phyloP scores from a whole-genome alignment of 2,797 vertebrate genomes.

The Rhincodon typus region DNA sequence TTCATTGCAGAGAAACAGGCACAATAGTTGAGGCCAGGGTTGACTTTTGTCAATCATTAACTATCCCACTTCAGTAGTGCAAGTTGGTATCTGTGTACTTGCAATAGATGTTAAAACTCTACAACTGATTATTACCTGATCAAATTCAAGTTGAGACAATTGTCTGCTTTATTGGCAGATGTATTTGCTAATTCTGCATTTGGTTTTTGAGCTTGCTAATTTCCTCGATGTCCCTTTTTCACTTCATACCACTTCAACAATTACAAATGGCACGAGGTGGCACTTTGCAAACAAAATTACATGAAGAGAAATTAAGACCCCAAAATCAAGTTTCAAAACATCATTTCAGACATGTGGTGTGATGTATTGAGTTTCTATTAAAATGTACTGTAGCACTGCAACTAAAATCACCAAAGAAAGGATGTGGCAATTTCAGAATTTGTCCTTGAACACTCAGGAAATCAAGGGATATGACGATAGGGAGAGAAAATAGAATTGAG shows the following conservation, averaged over 20 bases:
- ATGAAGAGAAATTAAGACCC: not conserved
- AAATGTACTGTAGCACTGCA: not conserved
- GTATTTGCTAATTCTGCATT: not conserved
- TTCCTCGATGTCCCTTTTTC: not conserved
- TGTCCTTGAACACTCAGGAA: not conserved
- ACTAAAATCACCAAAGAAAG: not conserved
- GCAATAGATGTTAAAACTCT: not conserved
- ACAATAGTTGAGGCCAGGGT: not conserved
- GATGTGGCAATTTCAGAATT: not conserved
- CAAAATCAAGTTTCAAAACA: not conserved
- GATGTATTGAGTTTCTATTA: not conserved
- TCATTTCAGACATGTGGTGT: not conserved
- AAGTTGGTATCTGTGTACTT: not conserved
- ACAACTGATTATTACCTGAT: not conserved
- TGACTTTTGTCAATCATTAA: not conserved
- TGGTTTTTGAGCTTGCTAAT: not conserved
- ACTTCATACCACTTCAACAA: not conserved
- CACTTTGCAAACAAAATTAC: not conserved
- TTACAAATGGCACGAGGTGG: not conserved
- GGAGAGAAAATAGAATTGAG: not conserved
- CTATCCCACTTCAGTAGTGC: not conserved
- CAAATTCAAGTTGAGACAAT: not conserved
- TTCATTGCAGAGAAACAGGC: not conserved
- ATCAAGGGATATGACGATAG: no score
- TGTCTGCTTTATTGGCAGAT: not conserved